Base-by-base conservation (phyloP, 2,797 vertebrate genomes). In the Rhadinocentrus ornatus region DNA sequence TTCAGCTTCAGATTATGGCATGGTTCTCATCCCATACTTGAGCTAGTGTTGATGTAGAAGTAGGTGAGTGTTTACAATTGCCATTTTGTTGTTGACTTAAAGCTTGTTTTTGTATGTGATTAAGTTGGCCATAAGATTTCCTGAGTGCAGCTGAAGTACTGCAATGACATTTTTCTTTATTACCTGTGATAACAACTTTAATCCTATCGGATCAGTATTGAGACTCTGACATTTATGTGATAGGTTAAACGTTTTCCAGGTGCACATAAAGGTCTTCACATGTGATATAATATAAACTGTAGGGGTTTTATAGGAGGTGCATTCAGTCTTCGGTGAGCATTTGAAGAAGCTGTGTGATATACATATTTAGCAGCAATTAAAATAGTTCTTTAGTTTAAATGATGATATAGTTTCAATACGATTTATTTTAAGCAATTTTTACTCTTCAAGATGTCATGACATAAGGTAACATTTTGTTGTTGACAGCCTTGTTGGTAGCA, bases 121-220 rank as follows among this genome's bases (percentile, higher is more conserved):
- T 34, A 10, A 44, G 11, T 34, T 39, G 11, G 44, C 11, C 39
- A 22, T 20, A 5, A 62, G 58, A 54, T 18, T 62, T 62, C 24
- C 15, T 69, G 55, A 46, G 37, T 37, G 10, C 6, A 62, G 29
- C 35, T 56, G 59, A 55, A 62, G 37, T 24, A 54, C 24, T 46
- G 29, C 10, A 2, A 10, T 71, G 59, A 56, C 60, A 71, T 71
- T 71, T 71, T 34, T 32, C 32, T 62, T 71, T 71, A 63, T 71
- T 63, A 34, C 29, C 13, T 29, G 3, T 62, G 50, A 55, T 26
- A 34, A 56, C 7, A 69, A 6, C 50, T 29, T 46, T 46, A 62
- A 56, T 71, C 60, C 56, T 27, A 34, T 20, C 15, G 27, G 53
- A 56, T 71, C 39, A 48, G 52, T 46, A 24, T 57, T 16, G 31